Percentiles rank a stretch among this genome's conserved stretches.
Conservation (phyloP, 2,113 vertebrate genomes). For the Gnathonemus echidnorhynchus region DNA sequence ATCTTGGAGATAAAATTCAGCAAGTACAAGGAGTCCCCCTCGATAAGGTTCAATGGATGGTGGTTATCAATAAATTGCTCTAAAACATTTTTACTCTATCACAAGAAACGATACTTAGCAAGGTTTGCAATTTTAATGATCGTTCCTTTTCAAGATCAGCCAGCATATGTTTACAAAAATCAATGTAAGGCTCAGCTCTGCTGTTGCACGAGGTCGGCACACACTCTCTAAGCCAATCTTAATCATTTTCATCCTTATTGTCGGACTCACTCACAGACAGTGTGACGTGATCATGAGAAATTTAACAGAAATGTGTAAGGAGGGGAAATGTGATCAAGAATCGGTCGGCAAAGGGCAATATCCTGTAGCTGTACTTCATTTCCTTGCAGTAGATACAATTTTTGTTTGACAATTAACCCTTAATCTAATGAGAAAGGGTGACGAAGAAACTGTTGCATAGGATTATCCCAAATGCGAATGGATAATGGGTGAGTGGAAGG, state of each 20-base stretch:
- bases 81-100: neutral
- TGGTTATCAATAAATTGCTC: too few species aligned
- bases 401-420: neutral
- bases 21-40: too few species aligned
- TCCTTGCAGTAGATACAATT: neutral
- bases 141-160: neutral
- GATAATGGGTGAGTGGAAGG: neutral
- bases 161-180: neutral
- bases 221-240: neutral
- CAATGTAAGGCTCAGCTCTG: neutral
- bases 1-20: too few species aligned
- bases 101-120: neutral
- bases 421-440: neutral
- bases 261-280: neutral
- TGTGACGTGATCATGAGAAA: neutral
- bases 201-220: neutral
- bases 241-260: neutral
- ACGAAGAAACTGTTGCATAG: neutral
- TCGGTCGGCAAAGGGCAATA: neutral
- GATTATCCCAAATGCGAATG: neutral
- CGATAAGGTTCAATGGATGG: too few species aligned
- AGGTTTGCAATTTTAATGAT: neutral
- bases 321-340: neutral
- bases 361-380: neutral
- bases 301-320: neutral